These are phyloP conservation scores for Notamacropus eugenii DNA, from an alignment of 2,797 vertebrate species.

Conservation along the genomic window DNA sequence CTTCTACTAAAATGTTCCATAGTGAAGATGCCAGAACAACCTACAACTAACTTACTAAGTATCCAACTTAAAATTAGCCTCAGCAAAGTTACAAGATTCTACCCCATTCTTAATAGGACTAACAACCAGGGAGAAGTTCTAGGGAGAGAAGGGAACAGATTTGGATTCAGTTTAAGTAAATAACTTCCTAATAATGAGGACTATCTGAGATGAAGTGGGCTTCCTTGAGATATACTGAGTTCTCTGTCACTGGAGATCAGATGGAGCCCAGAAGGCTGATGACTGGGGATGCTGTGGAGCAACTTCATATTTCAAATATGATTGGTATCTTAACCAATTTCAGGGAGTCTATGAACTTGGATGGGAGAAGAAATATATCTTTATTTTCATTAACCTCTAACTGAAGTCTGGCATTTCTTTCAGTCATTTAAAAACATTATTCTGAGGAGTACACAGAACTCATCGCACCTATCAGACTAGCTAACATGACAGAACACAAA, in stretches of 20 bases:
- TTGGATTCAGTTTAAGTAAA: not conserved
- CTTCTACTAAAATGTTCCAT: not conserved
- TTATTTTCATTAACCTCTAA: not conserved
- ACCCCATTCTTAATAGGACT: constrained; percentile 10
- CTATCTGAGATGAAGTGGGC: not conserved
- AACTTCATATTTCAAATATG: not conserved
- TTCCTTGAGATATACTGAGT: not conserved
- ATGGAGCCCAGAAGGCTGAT: not conserved
- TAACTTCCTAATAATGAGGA: not conserved
- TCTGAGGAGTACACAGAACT: no score
- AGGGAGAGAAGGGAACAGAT: not conserved
- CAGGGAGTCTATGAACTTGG: not conserved
- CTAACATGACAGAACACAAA: no score
- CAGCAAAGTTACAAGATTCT: not conserved
- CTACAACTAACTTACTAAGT: not conserved
- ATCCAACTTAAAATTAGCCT: not conserved
- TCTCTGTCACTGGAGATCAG: not conserved
- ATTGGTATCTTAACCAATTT: not conserved
- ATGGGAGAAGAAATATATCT: not conserved
- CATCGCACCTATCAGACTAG: no score
- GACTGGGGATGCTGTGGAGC: not conserved
- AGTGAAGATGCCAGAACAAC: not conserved
- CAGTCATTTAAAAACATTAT: not conserved
- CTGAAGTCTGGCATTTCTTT: not conserved
- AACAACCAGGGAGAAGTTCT: not conserved